These are phyloP conservation scores for Lamellibrachia columna DNA, from an alignment of 2,888 invertebrate species.

Conservation along the genomic window DNA sequence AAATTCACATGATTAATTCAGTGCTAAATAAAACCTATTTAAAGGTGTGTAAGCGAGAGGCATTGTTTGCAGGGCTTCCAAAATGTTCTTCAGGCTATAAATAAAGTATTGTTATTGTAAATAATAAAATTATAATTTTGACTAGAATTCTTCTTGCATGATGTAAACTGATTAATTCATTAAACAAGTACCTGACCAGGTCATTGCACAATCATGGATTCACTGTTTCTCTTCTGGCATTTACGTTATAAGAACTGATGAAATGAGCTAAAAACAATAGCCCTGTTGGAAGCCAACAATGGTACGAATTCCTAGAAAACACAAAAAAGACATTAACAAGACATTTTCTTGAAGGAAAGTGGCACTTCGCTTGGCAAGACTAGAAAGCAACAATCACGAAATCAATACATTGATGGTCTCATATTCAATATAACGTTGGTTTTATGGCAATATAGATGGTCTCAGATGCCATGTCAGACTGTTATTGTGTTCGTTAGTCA, in stretches of 20 bases:
- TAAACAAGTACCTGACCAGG: too few relatives aligned
- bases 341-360: background rate
- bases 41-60: background rate
- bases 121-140: background rate
- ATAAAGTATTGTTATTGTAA: background rate
- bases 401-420: background rate
- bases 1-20: background rate
- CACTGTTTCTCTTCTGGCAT: too few relatives aligned
- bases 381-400: background rate
- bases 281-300: background rate
- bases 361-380: background rate
- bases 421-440: background rate
- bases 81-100: background rate
- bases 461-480: too few relatives aligned
- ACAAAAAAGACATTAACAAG: background rate
- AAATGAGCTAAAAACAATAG: background rate
- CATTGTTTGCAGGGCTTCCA: background rate
- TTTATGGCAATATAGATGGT: background rate
- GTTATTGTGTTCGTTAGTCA: background rate
- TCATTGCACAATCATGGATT: too few relatives aligned
- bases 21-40: background rate
- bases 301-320: background rate
- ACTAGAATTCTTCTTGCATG: background rate
- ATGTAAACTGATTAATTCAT: background rate
- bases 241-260: background rate